Evolutionary conservation across 2,113 vertebrate genomes (phyloP).

Genomic region (Pangasianodon gigas): DNA sequence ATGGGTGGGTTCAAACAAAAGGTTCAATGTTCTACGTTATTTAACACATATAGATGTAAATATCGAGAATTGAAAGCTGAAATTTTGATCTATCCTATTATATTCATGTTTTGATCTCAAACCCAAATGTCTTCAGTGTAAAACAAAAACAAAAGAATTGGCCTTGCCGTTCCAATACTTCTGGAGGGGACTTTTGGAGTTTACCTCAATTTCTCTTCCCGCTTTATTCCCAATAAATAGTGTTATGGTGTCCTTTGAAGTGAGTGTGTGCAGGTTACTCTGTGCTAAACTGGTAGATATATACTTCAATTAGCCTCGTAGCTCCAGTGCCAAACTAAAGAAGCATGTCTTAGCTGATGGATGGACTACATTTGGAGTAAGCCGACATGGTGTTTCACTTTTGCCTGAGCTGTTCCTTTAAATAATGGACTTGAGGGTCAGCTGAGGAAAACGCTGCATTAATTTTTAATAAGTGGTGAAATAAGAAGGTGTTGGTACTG

Average conservation of each 20-base stretch:
- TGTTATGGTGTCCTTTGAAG: neutral
- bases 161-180: neutral
- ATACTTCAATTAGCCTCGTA: neutral
- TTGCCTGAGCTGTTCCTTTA: neutral
- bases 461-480: neutral
- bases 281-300: neutral
- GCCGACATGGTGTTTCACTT: neutral
- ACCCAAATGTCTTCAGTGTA: no score
- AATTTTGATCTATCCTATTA: no score
- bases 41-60: no score
- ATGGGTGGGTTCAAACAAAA: no score
- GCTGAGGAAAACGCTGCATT: neutral
- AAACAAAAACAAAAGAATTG: neutral
- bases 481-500: neutral
- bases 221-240: neutral
- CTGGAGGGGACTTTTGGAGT: neutral
- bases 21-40: no score
- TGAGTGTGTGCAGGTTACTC: neutral
- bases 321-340: neutral
- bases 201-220: neutral
- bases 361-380: neutral
- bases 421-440: neutral
- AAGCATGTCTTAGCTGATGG: neutral
- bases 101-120: no score
- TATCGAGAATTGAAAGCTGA: no score